Evolutionary conservation across 2,797 vertebrate genomes (phyloP).

Genomic region (Hoplostethus mediterraneus): DNA sequence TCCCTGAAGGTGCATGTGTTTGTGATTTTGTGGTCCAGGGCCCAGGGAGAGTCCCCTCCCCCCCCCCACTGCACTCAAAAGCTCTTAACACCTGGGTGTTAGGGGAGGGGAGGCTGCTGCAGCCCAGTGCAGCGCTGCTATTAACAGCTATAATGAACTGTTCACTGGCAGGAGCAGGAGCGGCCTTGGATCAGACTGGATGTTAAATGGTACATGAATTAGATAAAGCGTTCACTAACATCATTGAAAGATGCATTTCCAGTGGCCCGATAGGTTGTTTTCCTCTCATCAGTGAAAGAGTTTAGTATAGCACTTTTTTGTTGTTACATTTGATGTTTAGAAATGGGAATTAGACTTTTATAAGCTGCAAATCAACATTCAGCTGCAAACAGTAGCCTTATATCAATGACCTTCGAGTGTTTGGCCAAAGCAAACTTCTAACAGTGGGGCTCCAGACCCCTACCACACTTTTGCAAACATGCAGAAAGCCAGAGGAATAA

Average conservation of each 20-base stretch:
- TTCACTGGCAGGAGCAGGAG: conserved; percentile 25
- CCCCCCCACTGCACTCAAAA: conserved; percentile 29
- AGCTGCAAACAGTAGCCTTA: neutral
- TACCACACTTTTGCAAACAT: neutral
- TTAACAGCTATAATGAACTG: conserved; percentile 51
- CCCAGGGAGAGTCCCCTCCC: conserved; percentile 7
- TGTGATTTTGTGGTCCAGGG: conserved; percentile 49
- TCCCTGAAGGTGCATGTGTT: conserved; percentile 34
- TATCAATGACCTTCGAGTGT: neutral
- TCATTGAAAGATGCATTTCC: neutral
- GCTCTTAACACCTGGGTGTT: conserved; percentile 68
- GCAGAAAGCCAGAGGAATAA: conserved; percentile 4
- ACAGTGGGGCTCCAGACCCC: conserved; percentile 6
- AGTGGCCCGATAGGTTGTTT: neutral
- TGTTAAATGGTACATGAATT: neutral
- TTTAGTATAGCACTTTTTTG: neutral
- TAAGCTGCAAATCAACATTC: neutral
- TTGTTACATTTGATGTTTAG: conserved; percentile 14
- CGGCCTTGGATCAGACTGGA: neutral
- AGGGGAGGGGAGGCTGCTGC: conserved; percentile 38
- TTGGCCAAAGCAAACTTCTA: neutral
- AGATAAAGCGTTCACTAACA: neutral
- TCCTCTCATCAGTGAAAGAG: neutral
- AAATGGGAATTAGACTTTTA: neutral
- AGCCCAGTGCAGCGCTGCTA: conserved; percentile 12